A percentile compares a stretch with the other conserved stretches of the same genome.
phyloP scores from a whole-genome alignment of 2,888 invertebrate genomes.

The Trichopoda pennipes region DNA sequence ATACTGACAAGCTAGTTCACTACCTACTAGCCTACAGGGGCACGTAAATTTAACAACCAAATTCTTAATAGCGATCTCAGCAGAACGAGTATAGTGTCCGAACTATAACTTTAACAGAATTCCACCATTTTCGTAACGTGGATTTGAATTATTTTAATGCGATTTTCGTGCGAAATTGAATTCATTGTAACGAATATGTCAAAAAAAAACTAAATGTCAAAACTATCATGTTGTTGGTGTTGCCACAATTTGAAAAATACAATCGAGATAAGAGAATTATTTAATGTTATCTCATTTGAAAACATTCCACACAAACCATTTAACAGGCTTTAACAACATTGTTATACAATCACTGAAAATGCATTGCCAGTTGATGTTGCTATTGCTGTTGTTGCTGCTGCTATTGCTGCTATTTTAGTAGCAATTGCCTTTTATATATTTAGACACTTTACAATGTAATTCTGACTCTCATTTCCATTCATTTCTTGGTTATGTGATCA shows the following conservation, averaged over 20 bases:
- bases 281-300: slow-evolving; percentile 64
- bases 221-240: no score
- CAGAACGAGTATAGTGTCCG: no score
- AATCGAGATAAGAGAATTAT: not conserved
- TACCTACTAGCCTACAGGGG: no score
- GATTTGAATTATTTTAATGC: no score
- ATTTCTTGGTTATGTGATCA: slow-evolving; percentile 23
- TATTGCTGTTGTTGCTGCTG: slow-evolving; percentile 15
- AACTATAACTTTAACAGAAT: no score
- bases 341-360: slow-evolving; percentile 59
- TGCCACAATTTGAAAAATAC: not conserved
- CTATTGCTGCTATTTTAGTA: not conserved
- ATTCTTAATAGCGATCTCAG: no score
- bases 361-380: not conserved
- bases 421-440: slow-evolving; percentile 57
- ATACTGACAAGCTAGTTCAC: no score
- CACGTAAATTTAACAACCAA: no score
- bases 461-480: slow-evolving; percentile 43
- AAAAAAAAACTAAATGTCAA: no score
- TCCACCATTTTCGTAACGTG: no score
- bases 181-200: no score
- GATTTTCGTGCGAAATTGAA: no score
- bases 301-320: slow-evolving; percentile 70
- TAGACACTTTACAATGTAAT: slow-evolving; percentile 67
- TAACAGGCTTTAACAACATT: slow-evolving; percentile 55